A percentile compares a stretch with the other conserved stretches of the same genome.
phyloP scores from a whole-genome alignment of 1,140 invertebrate species.

The Microplitis mediator region DNA sequence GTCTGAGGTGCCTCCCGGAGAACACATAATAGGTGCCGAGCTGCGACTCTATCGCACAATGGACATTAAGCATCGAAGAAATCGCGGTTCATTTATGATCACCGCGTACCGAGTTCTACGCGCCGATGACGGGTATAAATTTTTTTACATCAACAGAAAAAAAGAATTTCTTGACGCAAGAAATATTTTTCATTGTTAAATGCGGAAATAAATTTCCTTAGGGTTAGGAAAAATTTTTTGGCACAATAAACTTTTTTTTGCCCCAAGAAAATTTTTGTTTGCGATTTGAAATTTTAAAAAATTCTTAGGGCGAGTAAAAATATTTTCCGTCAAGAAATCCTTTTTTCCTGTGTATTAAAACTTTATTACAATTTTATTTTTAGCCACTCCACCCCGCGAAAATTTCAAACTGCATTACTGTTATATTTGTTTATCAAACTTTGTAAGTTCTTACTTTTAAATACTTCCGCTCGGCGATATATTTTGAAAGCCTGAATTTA shows the following conservation, averaged over 20 bases:
- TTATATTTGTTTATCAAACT: not conserved
- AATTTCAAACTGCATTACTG: too few species aligned
- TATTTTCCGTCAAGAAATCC: too few species aligned
- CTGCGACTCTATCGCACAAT: slow-evolving; percentile 78
- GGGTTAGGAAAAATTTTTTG: too few species aligned
- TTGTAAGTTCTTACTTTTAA: not conserved
- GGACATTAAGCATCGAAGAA: slow-evolving; percentile 45
- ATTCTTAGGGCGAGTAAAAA: too few species aligned
- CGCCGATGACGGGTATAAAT: slow-evolving; percentile 50
- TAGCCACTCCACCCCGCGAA: not conserved
- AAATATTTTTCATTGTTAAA: too few species aligned
- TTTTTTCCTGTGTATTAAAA: too few species aligned
- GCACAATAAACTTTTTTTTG: too few species aligned
- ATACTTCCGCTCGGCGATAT: not conserved
- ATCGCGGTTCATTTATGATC: slow-evolving; percentile 49
- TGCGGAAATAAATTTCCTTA: too few species aligned
- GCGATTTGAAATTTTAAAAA: too few species aligned
- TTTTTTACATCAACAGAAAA: not conserved
- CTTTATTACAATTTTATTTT: not conserved
- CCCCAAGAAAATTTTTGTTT: too few species aligned
- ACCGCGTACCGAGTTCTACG: slow-evolving; percentile 55
- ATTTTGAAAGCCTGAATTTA: not conserved
- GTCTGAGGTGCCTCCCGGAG: slow-evolving; percentile 77
- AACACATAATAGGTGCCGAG: slow-evolving; percentile 83
- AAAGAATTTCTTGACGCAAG: too few species aligned